Evolutionary conservation across 1,140 invertebrate species (phyloP), one percentile per base, ranked within the genome.

Genomic region (Cephus cinctus): DNA sequence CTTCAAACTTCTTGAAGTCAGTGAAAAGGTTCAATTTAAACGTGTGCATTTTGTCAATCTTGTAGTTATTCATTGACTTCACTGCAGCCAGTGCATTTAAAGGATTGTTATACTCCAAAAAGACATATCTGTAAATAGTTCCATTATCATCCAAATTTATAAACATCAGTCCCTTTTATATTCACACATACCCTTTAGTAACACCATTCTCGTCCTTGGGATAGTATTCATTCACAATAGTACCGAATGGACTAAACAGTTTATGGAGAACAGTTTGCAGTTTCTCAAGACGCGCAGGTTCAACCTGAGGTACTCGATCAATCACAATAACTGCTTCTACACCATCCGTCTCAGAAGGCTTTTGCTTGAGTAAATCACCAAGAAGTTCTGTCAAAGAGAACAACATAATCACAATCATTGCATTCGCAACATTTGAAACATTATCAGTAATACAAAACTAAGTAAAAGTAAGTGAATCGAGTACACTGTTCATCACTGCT

Each of bases 261-360:
- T 98, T 98, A 32, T 85, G 85, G 41, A 99, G 87, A 8, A 99
- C 92, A 55, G 86, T 88, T 67, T 96, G 90, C 14, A 99, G 80
- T 75, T 98, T 98, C 35, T 96, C 92, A 19, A 97, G 71, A 34
- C 94, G 83, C 42, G 96, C 92, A 9, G 89, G 86, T 36, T 92
- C 94, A 46, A 98, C 94, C 74, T 92, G 85, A 20, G 98, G 98
- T 36, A 97, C 88, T 47, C 96, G 94, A 77, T 98, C 96, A 5
- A 99, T 89, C 4, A 99, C 90, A 63, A 99, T 88, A 5, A 98
- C 92, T 59, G 88, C 91, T 69, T 98, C 95, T 27, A 98, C 90
- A 20, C 95, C 94, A 78, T 97, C 94, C 27, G 91, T 91, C 77
- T 97, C 92, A 46, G 90, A 89, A 0, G 96, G 96, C 65, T 90